phyloP scores from a whole-genome alignment of 2,797 vertebrate species.

The Siniperca obscura region DNA sequence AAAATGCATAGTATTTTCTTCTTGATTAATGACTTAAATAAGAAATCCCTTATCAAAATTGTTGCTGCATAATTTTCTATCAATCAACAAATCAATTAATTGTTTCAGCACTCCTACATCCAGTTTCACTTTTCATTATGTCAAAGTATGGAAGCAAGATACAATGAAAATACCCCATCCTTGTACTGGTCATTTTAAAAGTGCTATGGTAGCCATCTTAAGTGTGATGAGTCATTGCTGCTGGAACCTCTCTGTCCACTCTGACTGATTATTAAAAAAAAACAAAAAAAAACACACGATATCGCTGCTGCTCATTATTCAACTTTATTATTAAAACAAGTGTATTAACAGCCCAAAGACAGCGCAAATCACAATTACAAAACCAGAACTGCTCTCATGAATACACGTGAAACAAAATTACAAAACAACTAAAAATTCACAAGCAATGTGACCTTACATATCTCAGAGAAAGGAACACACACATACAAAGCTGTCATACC shows the following conservation, averaged over 20 bases:
- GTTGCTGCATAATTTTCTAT: neutral
- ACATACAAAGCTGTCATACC: neutral
- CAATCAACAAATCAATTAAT: neutral
- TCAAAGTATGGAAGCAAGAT: neutral
- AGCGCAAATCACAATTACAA: conserved; percentile 37
- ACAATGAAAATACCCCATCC: neutral
- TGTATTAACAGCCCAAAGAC: conserved; percentile 23
- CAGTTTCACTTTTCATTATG: neutral
- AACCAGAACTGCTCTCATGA: conserved; percentile 11
- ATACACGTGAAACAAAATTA: conserved; percentile 13
- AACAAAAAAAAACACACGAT: neutral
- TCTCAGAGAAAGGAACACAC: neutral
- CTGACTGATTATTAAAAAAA: neutral
- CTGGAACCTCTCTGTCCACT: no score
- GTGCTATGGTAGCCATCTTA: neutral
- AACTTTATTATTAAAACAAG: conserved; percentile 71
- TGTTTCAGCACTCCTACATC: neutral
- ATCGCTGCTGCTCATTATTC: conserved; percentile 21
- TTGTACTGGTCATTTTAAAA: neutral
- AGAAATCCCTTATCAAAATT: neutral
- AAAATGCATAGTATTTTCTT: neutral
- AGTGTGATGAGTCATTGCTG: neutral
- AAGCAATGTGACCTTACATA: neutral
- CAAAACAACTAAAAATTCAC: conserved; percentile 33
- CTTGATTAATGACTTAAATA: neutral